phyloP scores from a whole-genome alignment of 2,888 invertebrate species.

The Nipponacmea schrenckii region DNA sequence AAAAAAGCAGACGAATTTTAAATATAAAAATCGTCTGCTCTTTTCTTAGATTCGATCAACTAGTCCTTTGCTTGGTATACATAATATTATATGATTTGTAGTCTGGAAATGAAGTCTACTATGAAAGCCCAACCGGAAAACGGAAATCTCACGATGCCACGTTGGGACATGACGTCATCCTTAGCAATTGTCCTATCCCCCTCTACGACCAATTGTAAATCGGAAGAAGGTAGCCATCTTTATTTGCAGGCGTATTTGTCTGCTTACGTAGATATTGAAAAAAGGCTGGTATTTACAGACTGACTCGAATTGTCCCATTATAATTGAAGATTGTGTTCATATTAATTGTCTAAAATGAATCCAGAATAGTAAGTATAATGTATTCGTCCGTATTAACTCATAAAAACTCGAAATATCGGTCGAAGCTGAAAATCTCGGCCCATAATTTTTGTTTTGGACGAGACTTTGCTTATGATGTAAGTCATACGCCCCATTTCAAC shows the following conservation, averaged over 20 bases:
- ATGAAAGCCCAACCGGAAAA: slow-evolving; percentile 22
- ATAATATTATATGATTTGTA: too few species aligned
- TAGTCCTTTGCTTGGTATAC: too few species aligned
- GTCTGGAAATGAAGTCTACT: background rate
- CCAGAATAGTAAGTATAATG: slow-evolving; percentile 53
- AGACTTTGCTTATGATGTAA: too few species aligned
- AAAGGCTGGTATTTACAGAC: slow-evolving; percentile 19
- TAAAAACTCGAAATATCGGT: too few species aligned
- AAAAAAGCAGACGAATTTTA: too few species aligned
- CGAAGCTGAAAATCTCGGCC: too few species aligned
- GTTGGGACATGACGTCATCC: slow-evolving; percentile 56
- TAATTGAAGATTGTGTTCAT: slow-evolving; percentile 16
- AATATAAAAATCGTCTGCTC: too few species aligned
- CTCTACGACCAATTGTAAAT: slow-evolving; percentile 48
- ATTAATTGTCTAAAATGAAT: slow-evolving; percentile 49
- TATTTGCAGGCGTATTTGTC: slow-evolving; percentile 30
- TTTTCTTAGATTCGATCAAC: too few species aligned
- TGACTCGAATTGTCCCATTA: slow-evolving; percentile 16
- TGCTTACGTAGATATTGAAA: slow-evolving; percentile 24
- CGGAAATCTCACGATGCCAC: slow-evolving; percentile 56
- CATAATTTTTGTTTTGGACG: too few species aligned
- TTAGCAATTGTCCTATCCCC: slow-evolving; percentile 45
- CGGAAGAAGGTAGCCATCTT: slow-evolving; percentile 62
- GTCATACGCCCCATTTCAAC: too few species aligned
- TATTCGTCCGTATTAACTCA: too few species aligned